Percentiles rank a stretch among this genome's conserved stretches.
Evolutionary conservation across 1,140 invertebrate genomes (phyloP).

Genomic region (Eumaeus atala): DNA sequence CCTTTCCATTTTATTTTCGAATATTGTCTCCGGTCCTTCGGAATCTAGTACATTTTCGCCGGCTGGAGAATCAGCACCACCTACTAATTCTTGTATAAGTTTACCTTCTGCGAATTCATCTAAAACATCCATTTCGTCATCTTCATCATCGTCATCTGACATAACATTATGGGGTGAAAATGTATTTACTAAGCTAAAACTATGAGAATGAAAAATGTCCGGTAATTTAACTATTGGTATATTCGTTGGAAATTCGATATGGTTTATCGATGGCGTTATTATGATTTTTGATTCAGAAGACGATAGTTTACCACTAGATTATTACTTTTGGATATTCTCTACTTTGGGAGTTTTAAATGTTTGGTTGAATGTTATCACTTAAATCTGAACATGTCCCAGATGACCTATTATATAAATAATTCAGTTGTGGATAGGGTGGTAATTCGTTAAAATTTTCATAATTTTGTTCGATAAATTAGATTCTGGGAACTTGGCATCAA

Average conservation of each 20-base stretch:
- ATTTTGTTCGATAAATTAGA: constrained; percentile 29
- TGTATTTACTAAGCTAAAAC: constrained; percentile 49
- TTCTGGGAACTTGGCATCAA: constrained; percentile 42
- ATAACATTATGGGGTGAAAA: constrained; percentile 50
- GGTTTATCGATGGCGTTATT: constrained; percentile 49
- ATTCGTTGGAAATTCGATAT: constrained; percentile 43
- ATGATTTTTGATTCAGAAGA: constrained; percentile 47
- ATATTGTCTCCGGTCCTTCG: constrained; percentile 64
- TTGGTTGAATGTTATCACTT: constrained; percentile 32
- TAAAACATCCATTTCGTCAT: constrained; percentile 46
- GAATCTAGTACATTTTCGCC: constrained; percentile 59
- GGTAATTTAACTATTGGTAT: constrained; percentile 51
- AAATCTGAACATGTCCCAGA: constrained; percentile 5
- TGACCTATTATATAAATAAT: constrained; percentile 21
- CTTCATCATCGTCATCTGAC: constrained; percentile 54
- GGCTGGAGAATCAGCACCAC: constrained; percentile 58
- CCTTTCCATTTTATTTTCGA: constrained; percentile 65
- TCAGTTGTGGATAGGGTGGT: constrained; percentile 28
- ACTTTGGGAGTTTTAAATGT: constrained; percentile 26
- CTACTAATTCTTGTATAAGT: constrained; percentile 59
- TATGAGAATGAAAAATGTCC: constrained; percentile 56
- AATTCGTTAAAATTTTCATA: constrained; percentile 59
- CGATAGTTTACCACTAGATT: constrained; percentile 42
- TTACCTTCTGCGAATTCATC: constrained; percentile 51
- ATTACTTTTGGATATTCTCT: constrained; percentile 59